A percentile compares a stretch with the other conserved stretches of the same genome.
phyloP scores from a whole-genome alignment of 2,113 vertebrate species.

The Plecturocebus donacophilus region DNA sequence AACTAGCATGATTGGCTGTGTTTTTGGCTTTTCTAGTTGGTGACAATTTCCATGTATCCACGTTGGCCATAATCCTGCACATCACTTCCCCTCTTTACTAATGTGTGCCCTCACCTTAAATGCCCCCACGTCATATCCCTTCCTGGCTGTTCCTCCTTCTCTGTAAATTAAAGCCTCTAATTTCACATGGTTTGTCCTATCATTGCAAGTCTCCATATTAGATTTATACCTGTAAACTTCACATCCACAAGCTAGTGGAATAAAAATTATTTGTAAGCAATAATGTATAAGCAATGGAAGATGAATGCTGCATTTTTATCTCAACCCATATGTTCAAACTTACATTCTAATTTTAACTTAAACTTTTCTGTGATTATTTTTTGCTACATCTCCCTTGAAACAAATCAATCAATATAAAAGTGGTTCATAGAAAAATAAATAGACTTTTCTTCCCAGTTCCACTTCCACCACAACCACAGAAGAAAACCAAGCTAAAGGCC shows the following conservation, averaged over 20 bases:
- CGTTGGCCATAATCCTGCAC: not conserved
- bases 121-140: not conserved
- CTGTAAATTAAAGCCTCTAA: not conserved
- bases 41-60: not conserved
- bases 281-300: not conserved
- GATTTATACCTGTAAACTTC: not conserved
- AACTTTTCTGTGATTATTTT: not conserved
- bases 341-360: conserved; percentile 22
- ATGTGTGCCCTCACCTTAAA: not conserved
- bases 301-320: not conserved
- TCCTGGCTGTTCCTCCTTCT: not conserved
- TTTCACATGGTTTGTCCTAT: not conserved
- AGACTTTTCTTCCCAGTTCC: not conserved
- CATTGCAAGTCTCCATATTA: not conserved
- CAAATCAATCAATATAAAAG: not conserved
- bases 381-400: not conserved
- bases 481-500: not conserved
- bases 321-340: not conserved
- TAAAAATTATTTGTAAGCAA: conserved; percentile 4
- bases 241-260: not conserved
- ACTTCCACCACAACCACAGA: not conserved
- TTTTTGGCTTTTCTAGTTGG: not conserved
- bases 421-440: not conserved
- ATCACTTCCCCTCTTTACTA: not conserved
- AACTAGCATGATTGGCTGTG: not conserved